A percentile compares a stretch with the other conserved stretches of the same genome.
Conservation (phyloP, 2,113 vertebrate species). For the Vicugna pacos region DNA sequence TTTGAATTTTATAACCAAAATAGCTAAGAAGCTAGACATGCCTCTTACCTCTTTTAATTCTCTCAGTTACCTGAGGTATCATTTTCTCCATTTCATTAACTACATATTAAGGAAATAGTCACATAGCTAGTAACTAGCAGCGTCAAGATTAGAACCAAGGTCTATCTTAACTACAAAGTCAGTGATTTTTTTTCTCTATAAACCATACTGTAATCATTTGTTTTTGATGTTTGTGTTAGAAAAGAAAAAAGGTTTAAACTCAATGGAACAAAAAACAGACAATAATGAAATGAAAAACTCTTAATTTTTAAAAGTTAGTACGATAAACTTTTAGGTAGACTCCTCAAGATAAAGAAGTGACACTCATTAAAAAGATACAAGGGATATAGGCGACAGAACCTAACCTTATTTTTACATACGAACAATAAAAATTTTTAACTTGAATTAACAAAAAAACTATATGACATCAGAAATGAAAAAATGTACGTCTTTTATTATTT, state of each 20-base stretch:
- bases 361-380: neutral
- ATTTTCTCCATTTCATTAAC: neutral
- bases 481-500: neutral
- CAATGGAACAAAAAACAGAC: neutral
- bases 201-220: neutral
- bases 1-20: neutral
- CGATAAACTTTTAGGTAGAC: neutral
- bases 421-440: neutral
- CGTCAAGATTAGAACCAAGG: neutral
- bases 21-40: neutral
- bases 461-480: neutral
- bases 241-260: neutral
- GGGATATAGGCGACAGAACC: neutral
- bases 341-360: neutral
- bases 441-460: neutral
- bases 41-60: neutral
- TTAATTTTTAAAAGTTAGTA: neutral
- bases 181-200: neutral
- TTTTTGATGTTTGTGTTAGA: neutral
- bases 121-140: neutral
- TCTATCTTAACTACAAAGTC: neutral
- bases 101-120: neutral
- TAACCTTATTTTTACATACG: neutral
- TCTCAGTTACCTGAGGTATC: neutral
- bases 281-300: neutral